Conservation (phyloP, 2,113 vertebrate genomes). For the Agapornis roseicollis region DNA sequence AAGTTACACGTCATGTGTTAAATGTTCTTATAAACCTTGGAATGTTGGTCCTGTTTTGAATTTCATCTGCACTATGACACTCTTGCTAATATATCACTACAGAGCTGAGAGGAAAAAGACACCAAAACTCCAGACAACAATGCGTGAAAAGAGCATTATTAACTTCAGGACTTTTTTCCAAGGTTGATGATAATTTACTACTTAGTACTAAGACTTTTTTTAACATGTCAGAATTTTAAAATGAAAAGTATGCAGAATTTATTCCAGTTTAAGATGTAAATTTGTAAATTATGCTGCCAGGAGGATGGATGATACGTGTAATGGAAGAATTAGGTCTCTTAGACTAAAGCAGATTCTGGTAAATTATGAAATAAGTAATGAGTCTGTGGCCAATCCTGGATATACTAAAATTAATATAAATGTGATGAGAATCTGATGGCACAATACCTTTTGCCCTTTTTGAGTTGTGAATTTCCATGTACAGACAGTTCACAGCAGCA, state of each 20-base stretch:
- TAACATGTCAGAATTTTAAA: not conserved
- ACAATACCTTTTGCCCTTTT: not conserved
- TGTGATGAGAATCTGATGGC: not conserved
- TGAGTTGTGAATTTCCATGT: not conserved
- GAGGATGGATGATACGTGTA: not conserved
- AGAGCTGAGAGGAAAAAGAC: not conserved
- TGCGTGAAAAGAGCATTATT: not conserved
- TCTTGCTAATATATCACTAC: not conserved
- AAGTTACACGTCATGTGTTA: not conserved
- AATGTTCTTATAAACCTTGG: not conserved
- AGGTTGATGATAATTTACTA: conserved; percentile 23
- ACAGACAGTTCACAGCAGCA: not conserved
- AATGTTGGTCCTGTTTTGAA: not conserved
- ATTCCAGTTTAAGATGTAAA: not conserved
- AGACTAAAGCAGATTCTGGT: not conserved
- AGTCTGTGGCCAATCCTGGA: not conserved
- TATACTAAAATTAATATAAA: not conserved
- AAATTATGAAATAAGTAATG: not conserved
- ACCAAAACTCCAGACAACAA: not conserved
- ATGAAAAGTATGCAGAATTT: conserved; percentile 21
- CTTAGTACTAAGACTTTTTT: not conserved
- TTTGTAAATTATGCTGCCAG: conserved; percentile 25
- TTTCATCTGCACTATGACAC: not conserved
- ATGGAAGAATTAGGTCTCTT: not conserved
- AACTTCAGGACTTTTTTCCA: not conserved